Conservation (phyloP, 1,140 invertebrate species). For the Drosophila funebris region DNA sequence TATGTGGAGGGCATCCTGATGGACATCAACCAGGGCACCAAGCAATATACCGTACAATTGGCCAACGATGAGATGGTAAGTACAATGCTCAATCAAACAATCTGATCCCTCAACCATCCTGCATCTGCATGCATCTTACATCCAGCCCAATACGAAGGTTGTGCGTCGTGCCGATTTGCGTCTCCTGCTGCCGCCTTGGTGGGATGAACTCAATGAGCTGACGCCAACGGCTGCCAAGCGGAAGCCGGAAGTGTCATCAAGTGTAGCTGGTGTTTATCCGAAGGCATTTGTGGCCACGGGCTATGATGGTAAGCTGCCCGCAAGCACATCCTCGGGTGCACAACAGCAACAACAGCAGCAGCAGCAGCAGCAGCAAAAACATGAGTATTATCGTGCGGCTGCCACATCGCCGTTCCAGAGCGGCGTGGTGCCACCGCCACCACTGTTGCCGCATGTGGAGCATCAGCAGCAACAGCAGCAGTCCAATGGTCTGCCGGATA, state of each 20-base stretch:
- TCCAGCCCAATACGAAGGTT: slow-evolving; percentile 85
- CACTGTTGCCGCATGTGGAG: slow-evolving; percentile 56
- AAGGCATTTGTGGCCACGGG: slow-evolving; percentile 71
- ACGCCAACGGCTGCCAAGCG: slow-evolving; percentile 55
- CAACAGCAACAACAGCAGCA: slow-evolving; percentile 40
- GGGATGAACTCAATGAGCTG: slow-evolving; percentile 94
- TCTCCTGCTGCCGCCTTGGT: slow-evolving; percentile 96
- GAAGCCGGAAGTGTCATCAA: slow-evolving; percentile 19
- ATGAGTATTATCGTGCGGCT: slow-evolving; percentile 83
- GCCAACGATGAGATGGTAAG: slow-evolving; percentile 59
- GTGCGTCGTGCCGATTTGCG: slow-evolving; percentile 91
- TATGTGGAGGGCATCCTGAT: slow-evolving; percentile 94
- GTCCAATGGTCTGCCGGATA: slow-evolving; percentile 69
- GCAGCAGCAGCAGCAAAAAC: slow-evolving; percentile 66
- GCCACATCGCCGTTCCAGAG: slow-evolving; percentile 82
- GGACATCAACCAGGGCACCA: slow-evolving; percentile 88
- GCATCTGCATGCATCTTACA: background rate
- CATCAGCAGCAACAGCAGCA: slow-evolving; percentile 42
- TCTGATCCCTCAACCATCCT: background rate
- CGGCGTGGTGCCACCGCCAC: slow-evolving; percentile 42
- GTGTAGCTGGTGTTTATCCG: slow-evolving; percentile 40
- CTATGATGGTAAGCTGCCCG: slow-evolving; percentile 69
- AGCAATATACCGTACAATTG: slow-evolving; percentile 91
- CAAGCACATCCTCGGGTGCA: slow-evolving; percentile 27
- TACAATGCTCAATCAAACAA: background rate